A percentile compares a stretch with the other conserved stretches of the same genome.
Conservation (phyloP, 2,797 vertebrate species). For the Odontamblyopus rebecca region DNA sequence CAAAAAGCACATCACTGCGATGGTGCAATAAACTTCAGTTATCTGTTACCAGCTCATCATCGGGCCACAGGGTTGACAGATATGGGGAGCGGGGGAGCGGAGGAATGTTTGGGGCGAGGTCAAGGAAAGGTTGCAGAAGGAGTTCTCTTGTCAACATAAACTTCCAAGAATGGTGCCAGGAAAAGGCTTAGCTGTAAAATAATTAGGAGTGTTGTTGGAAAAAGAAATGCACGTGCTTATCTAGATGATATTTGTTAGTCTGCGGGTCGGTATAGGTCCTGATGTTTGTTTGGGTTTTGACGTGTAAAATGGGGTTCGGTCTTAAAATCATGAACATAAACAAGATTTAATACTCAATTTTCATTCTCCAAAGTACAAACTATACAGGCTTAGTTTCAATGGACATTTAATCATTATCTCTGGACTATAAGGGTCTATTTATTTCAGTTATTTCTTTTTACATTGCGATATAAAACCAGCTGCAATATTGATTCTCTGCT, state of each 20-base stretch:
- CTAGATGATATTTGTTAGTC: neutral
- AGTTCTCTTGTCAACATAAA: conserved; percentile 40
- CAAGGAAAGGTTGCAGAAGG: conserved; percentile 38
- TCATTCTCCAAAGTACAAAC: too few relatives aligned
- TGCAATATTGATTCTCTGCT: too few relatives aligned
- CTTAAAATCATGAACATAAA: too few relatives aligned
- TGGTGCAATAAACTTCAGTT: conserved; percentile 31
- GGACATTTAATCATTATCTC: too few relatives aligned
- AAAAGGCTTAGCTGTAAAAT: conserved; percentile 19
- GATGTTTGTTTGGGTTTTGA: too few relatives aligned
- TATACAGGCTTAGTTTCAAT: too few relatives aligned
- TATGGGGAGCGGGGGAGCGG: conserved; percentile 38
- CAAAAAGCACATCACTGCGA: conserved; percentile 23
- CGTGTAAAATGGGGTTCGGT: too few relatives aligned
- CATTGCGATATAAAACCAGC: too few relatives aligned
- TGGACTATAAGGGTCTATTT: too few relatives aligned
- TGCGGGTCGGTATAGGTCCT: neutral
- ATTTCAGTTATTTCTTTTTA: too few relatives aligned
- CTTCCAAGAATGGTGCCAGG: conserved; percentile 19
- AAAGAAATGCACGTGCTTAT: neutral
- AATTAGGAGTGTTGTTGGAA: conserved; percentile 10
- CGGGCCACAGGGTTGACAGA: conserved; percentile 28
- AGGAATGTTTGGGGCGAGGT: conserved; percentile 43
- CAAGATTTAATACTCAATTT: too few relatives aligned
- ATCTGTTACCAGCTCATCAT: conserved; percentile 55